These are phyloP conservation scores for Drosophila busckii DNA, from an alignment of 1,140 invertebrate species.

Conservation along the genomic window DNA sequence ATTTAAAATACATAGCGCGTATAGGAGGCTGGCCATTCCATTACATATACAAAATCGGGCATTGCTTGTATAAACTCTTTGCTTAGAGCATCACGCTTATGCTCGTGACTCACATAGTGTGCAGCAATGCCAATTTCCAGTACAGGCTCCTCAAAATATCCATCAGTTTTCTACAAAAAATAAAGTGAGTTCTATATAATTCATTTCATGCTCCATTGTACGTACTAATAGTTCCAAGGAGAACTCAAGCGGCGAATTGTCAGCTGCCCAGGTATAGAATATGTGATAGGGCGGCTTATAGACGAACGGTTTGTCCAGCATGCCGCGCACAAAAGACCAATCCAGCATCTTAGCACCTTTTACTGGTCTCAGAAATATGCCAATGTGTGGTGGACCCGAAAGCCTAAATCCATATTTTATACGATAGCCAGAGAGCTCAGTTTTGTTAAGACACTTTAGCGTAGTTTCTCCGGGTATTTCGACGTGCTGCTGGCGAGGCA, in stretches of 20 bases:
- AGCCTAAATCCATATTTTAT: conserved; percentile 38
- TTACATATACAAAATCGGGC: conserved; percentile 56
- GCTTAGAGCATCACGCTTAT: conserved; percentile 33
- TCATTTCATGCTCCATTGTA: too few relatives aligned
- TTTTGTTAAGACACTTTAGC: conserved; percentile 42
- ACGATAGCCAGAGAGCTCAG: not conserved
- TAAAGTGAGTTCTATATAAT: not conserved
- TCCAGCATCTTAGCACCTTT: conserved; percentile 38
- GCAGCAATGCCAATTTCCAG: conserved; percentile 46
- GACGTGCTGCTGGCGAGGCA: conserved; percentile 37
- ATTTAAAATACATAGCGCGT: conserved; percentile 44
- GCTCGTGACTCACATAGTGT: conserved; percentile 44
- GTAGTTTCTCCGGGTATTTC: conserved; percentile 34
- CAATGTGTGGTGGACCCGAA: conserved; percentile 84
- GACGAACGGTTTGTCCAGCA: conserved; percentile 82
- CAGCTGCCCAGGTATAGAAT: conserved; percentile 83
- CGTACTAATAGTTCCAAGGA: conserved; percentile 78
- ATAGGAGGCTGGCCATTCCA: conserved; percentile 61
- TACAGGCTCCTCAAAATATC: conserved; percentile 35
- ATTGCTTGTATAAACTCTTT: conserved; percentile 35
- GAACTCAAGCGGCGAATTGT: conserved; percentile 82
- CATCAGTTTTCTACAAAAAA: conserved; percentile 77
- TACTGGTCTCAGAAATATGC: conserved; percentile 37
- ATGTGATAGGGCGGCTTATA: conserved; percentile 84
- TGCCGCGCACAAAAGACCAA: conserved; percentile 78